Evolutionary conservation across 2,888 invertebrate species (phyloP).

Genomic region (Isoperla grammatica): DNA sequence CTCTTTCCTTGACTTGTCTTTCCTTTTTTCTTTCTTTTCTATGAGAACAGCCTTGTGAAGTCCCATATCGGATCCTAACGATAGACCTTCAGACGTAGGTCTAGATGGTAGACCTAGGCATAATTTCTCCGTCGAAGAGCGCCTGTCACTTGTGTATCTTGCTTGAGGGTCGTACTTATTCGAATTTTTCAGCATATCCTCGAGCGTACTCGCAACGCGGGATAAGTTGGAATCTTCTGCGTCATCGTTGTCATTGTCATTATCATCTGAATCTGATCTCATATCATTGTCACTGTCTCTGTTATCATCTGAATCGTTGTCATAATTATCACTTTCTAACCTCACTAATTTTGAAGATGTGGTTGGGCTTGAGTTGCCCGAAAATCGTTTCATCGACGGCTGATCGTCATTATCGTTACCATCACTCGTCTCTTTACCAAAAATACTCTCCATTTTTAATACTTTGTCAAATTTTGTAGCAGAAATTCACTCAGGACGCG

Average conservation of each 20-base stretch:
- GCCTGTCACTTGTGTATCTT: too few species aligned
- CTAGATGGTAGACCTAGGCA: neutral
- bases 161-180: neutral
- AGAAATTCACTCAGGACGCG: too few species aligned
- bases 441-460: too few species aligned
- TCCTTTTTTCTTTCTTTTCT: constrained; percentile 56
- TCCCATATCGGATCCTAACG: constrained; percentile 6
- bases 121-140: neutral
- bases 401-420: too few species aligned
- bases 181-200: constrained; percentile 26
- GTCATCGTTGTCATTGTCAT: constrained; percentile 19
- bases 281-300: constrained; percentile 14
- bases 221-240: constrained; percentile 17
- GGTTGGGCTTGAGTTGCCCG: too few species aligned
- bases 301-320: constrained; percentile 19
- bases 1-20: constrained; percentile 64
- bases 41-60: constrained; percentile 7
- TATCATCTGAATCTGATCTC: constrained; percentile 27
- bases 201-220: constrained; percentile 25
- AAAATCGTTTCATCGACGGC: too few species aligned
- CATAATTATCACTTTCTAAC: constrained; percentile 21
- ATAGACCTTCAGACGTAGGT: neutral
- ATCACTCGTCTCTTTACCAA: too few species aligned
- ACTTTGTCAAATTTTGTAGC: too few species aligned
- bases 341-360: neutral